Base-by-base conservation (phyloP, 2,888 invertebrate genomes). In the Drosophila mulleri region DNA sequence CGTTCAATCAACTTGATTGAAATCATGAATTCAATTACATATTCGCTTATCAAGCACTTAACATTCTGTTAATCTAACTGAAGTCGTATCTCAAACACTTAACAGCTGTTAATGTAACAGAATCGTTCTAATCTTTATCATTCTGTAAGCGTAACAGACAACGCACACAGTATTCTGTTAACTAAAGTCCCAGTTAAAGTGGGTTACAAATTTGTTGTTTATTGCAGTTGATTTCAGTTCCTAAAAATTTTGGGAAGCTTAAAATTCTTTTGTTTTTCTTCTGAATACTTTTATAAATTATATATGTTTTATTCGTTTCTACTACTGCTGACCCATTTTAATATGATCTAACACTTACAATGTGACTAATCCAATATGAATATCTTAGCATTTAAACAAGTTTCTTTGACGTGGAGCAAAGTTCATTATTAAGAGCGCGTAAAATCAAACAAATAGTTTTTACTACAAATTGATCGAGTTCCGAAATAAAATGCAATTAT, bases 331-430 rank as follows among this genome's bases (percentile, higher is more conserved):
- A 72, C 23, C 18, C 18, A 50, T 4, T 75, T 79, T 39, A 47
- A 72, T 75, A 71, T 57, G 64, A 54, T 56, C 67, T 83, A 82
- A 85, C 76, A 68, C 42, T 35, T 67, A 20, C 60, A 72, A 68
- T 87, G 88, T 85, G 59, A 89, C 89, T 85, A 89, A 89, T 85
- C 66, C 57, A 39, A 57, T 53, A 69, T 48, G 61, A 56, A 58
- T 58, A 70, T 67, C 61, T 52, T 72, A 80, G 85, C 82, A 72
- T 81, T 78, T 81, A 83, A 76, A 76, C 48, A 68, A 50, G 59
- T 84, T 71, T 75, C 69, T 63, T 75, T 88, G 88, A 80, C 88
- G 89, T 88, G 89, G 76, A 85, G 60, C 88, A 85, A 89, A 89
- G 89, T 82, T 78, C 63, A 89, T 80, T 84, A 84, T 70, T 78